Evolutionary conservation across 2,113 vertebrate genomes (phyloP).

Genomic region (Limanda limanda): DNA sequence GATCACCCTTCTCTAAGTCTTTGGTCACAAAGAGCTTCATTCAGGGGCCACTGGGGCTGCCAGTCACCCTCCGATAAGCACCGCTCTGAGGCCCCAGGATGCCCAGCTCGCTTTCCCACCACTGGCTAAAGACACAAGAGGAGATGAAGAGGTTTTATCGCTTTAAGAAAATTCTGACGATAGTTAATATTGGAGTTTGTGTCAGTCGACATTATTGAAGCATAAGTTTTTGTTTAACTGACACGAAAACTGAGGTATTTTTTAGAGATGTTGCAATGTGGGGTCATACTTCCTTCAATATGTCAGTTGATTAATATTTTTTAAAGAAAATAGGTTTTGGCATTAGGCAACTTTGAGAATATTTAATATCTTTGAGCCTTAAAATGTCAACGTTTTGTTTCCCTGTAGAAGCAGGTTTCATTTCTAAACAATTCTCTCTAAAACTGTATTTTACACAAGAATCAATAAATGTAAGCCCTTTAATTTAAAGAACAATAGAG

Average conservation of each 20-base stretch:
- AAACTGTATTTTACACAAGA: no score
- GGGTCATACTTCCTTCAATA: neutral
- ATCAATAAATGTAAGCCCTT: no score
- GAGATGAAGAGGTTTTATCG: neutral
- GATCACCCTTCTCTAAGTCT: constrained; percentile 40
- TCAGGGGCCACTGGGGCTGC: constrained; percentile 57
- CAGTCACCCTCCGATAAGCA: constrained; percentile 57
- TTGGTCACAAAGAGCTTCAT: constrained; percentile 74
- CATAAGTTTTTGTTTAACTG: neutral
- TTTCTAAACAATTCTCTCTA: no score
- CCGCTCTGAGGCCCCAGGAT: constrained; percentile 23
- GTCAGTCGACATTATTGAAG: neutral
- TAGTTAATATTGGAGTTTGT: neutral
- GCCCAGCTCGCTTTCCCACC: constrained; percentile 9
- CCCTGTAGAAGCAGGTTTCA: no score
- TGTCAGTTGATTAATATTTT: neutral
- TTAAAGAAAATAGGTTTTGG: no score
- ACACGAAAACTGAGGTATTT: neutral
- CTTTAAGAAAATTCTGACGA: neutral
- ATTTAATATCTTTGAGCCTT: no score
- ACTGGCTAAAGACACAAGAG: neutral
- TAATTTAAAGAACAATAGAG: no score
- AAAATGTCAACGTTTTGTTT: no score
- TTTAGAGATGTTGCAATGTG: neutral
- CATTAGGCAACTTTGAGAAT: no score